Base-by-base conservation (phyloP, 2,888 invertebrate species). In the Drosophila suboccidentalis region DNA sequence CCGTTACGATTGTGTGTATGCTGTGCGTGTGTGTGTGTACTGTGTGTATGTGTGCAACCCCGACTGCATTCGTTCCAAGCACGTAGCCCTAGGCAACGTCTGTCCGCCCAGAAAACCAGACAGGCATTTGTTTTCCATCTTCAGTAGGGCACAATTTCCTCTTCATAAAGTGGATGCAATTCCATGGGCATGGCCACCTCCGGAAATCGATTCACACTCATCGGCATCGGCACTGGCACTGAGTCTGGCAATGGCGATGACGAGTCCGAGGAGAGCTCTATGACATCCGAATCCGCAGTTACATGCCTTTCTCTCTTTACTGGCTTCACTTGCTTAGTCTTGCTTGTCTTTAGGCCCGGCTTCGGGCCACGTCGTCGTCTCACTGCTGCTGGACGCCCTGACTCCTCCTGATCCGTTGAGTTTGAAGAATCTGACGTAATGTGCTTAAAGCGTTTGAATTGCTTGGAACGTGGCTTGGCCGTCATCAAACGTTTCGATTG, bases 121-220 rank as follows among this genome's bases (percentile, higher is more conserved):
- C 9, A 11, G 47, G 44, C 38, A 47, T 64, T 36, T 58, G 19
- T 36, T 36, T 57, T 54, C 13, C 50, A 54, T 46, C 44, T 49
- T 68, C 55, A 85, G 53, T 73, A 82, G 19, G 86, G 85, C 22
- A 90, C 87, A 53, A 91, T 79, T 79, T 90, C 91, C 66, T 91
- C 91, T 64, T 91, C 91, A 63, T 89, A 91, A 10, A 91, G 76
- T 26, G 91, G 91, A 81, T 91, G 83, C 55, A 88, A 32, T 41
- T 87, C 88, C 32, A 63, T n/a, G 0, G 67, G 60, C 62, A 61
- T 19, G 9, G 50, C 47, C 6, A 53, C 64, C 17, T 59, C 51
- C 5, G 60, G 70, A 55, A 61, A 77, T 11, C 55, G 80, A 49
- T 29, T 72, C 5, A 58, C 70, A 50, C 50, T 64, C 19, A 63